A percentile compares a stretch with the other conserved stretches of the same genome.
These are phyloP conservation scores for Glaucidium brasilianum DNA, from an alignment of 2,113 vertebrate genomes.

Conservation along the genomic window DNA sequence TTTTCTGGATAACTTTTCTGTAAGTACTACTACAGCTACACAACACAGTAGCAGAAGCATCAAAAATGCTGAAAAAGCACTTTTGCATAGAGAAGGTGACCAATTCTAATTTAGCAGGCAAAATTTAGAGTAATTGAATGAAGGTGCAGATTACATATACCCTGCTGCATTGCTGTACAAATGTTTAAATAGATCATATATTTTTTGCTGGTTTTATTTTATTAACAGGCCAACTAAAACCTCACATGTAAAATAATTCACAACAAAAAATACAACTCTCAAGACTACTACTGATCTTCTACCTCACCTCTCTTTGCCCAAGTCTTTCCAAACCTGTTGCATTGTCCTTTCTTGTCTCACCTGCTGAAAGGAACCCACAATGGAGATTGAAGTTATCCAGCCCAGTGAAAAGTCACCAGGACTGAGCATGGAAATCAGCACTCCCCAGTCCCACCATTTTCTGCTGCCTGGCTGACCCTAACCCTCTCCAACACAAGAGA, in stretches of 20 bases:
- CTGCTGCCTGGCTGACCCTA: neutral
- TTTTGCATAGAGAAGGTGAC: neutral
- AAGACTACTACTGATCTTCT: neutral
- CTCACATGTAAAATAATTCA: neutral
- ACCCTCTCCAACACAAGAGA: neutral
- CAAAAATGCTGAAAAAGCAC: neutral
- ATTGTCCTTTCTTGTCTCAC: neutral
- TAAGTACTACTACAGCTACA: neutral
- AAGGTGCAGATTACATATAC: neutral
- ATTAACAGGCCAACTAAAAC: neutral
- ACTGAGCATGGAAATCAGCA: neutral
- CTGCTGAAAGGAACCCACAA: neutral
- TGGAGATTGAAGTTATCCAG: neutral
- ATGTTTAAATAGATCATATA: neutral
- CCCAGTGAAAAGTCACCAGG: neutral
- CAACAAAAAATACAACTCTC: neutral
- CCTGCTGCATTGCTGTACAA: neutral
- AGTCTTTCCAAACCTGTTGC: neutral
- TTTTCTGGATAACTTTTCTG: neutral
- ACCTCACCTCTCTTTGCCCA: neutral
- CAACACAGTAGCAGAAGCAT: neutral
- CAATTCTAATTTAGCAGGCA: neutral
- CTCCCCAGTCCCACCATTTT: neutral
- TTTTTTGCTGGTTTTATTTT: constrained; percentile 10
- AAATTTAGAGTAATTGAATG: neutral